Evolutionary conservation across 1,140 invertebrate genomes (phyloP).

Genomic region (Drosophila grimshawi): DNA sequence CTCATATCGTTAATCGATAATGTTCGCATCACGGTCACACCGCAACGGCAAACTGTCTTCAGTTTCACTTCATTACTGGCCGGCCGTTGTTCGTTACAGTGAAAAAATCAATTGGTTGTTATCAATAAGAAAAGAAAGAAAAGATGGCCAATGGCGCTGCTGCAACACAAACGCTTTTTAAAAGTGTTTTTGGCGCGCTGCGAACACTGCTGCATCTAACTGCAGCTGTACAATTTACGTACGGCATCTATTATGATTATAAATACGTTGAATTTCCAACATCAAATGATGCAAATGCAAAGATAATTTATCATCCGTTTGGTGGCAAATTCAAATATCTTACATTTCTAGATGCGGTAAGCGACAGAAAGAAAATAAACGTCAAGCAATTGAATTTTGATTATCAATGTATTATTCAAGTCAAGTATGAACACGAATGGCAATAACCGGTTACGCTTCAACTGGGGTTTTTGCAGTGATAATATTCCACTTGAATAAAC

Average conservation of each 20-base stretch:
- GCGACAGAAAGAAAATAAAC: neutral
- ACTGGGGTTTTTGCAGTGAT: slow-evolving; percentile 28
- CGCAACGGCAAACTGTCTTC: slow-evolving; percentile 23
- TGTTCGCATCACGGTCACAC: slow-evolving; percentile 30
- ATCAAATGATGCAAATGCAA: slow-evolving; percentile 69
- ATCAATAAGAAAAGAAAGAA: neutral
- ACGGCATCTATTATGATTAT: slow-evolving; percentile 91
- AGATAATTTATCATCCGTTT: slow-evolving; percentile 84
- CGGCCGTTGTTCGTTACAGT: slow-evolving; percentile 44
- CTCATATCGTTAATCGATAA: slow-evolving; percentile 31
- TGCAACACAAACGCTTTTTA: slow-evolving; percentile 73
- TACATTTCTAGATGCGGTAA: slow-evolving; percentile 93
- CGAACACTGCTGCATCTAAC: slow-evolving; percentile 88
- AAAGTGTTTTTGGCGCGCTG: slow-evolving; percentile 75
- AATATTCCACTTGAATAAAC: slow-evolving; percentile 56
- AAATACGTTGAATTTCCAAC: slow-evolving; percentile 88
- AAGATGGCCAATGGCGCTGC: slow-evolving; percentile 40
- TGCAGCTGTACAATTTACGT: slow-evolving; percentile 88
- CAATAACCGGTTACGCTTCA: slow-evolving; percentile 40
- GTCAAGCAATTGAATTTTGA: neutral
- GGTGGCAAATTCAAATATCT: slow-evolving; percentile 95
- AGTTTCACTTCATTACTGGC: slow-evolving; percentile 39
- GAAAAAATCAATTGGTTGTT: slow-evolving; percentile 70
- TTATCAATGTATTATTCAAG: slow-evolving; percentile 13
- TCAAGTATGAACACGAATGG: neutral